Evolutionary conservation across 2,797 vertebrate species (phyloP).

Genomic region (Chrosomus eos): DNA sequence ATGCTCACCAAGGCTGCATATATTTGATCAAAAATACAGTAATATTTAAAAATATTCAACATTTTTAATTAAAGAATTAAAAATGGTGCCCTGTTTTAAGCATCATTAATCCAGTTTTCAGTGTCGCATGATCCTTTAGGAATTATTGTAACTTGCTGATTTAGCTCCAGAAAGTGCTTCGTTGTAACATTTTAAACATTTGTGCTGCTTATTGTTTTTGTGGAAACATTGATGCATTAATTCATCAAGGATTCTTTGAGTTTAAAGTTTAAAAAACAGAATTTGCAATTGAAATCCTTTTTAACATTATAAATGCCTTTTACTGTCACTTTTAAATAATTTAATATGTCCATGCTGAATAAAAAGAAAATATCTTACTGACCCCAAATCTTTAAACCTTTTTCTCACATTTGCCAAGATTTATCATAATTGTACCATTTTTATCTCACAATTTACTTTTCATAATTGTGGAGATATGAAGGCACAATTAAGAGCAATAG

Average conservation of each 20-base stretch:
- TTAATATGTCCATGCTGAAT: neutral
- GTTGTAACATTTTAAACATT: too few species aligned
- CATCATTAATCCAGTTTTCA: neutral
- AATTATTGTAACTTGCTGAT: neutral
- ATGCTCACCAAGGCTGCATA: neutral
- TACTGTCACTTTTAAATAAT: neutral
- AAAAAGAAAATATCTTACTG: neutral
- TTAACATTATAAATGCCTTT: neutral
- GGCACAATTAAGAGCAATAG: too few species aligned
- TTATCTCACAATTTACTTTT: neutral
- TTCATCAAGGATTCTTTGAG: neutral
- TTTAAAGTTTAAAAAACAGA: neutral
- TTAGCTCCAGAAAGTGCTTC: neutral
- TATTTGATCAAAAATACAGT: neutral
- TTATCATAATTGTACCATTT: neutral
- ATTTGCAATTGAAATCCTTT: neutral
- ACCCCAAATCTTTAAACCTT: too few species aligned
- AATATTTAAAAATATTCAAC: neutral
- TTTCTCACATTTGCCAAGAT: neutral
- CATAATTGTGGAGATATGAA: neutral
- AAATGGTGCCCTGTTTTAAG: neutral
- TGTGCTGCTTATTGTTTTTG: neutral
- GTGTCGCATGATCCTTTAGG: neutral
- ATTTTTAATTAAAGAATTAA: accelerated
- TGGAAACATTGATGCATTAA: neutral